phyloP scores from a whole-genome alignment of 2,797 vertebrate species.

The Phoebastria nigripes region DNA sequence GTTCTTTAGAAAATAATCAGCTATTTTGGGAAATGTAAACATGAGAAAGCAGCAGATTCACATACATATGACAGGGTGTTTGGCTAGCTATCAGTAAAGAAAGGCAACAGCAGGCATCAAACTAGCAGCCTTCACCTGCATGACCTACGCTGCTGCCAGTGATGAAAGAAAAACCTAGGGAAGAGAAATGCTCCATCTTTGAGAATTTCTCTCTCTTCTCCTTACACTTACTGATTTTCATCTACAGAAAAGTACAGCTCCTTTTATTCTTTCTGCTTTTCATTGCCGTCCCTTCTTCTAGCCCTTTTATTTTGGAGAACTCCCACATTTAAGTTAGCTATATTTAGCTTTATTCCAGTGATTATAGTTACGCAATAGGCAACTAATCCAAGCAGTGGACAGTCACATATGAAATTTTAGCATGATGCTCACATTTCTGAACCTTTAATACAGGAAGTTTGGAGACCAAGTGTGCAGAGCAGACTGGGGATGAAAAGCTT shows the following conservation, averaged over 20 bases:
- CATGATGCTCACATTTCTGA: not conserved
- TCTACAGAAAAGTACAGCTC: not conserved
- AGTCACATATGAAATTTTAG: not conserved
- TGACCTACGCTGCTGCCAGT: conserved; percentile 25
- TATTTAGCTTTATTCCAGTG: not conserved
- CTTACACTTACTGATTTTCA: not conserved
- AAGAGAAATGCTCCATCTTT: conserved; percentile 44
- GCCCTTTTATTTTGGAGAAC: conserved; percentile 40
- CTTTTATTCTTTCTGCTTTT: not conserved
- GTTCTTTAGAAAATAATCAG: not conserved
- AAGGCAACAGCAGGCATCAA: conserved; percentile 55
- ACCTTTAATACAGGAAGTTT: not conserved
- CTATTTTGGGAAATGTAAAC: not conserved
- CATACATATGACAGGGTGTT: not conserved
- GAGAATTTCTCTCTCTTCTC: conserved; percentile 14
- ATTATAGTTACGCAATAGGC: not conserved
- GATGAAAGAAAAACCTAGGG: conserved; percentile 32
- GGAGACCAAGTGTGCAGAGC: not conserved
- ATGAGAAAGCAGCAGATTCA: not conserved
- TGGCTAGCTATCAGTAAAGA: not conserved
- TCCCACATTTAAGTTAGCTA: not conserved
- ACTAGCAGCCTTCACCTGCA: conserved; percentile 59
- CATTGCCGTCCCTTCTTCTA: not conserved
- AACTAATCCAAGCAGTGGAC: not conserved
- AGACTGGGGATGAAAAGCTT: not conserved